Evolutionary conservation across 2,113 vertebrate species (phyloP).

Genomic region (Pseudopipra pipra): DNA sequence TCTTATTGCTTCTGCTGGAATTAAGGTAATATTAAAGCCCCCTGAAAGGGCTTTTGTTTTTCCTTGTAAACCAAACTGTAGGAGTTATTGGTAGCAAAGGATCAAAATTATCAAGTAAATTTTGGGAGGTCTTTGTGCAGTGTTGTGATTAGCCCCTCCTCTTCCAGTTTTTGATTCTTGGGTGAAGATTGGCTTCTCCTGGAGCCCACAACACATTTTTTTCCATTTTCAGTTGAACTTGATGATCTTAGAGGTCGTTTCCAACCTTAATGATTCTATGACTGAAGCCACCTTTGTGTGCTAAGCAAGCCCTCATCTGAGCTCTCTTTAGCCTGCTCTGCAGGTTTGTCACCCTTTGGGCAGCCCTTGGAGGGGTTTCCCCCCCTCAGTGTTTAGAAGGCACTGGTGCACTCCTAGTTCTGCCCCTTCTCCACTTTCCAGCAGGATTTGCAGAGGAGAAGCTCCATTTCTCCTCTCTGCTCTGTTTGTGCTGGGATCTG

Average conservation of each 20-base stretch:
- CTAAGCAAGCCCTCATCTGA: not conserved
- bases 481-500: slow-evolving; percentile 29
- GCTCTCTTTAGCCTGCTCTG: not conserved
- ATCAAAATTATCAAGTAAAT: not conserved
- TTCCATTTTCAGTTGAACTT: not conserved
- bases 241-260: not conserved
- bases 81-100: not conserved
- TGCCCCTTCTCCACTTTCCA: not conserved
- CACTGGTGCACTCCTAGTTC: not conserved
- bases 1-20: not conserved
- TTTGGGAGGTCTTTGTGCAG: not conserved
- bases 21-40: not conserved
- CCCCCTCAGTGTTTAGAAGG: not conserved
- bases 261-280: not conserved
- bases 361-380: fast-evolving
- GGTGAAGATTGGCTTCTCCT: not conserved
- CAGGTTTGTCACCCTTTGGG: not conserved
- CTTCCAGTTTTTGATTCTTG: not conserved
- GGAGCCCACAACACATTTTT: not conserved
- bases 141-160: fast-evolving
- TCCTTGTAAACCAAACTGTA: not conserved
- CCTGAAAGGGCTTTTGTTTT: not conserved
- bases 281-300: not conserved
- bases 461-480: slow-evolving; percentile 33
- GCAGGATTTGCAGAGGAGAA: not conserved